These are phyloP conservation scores for Melangyna quadrimaculata DNA, from an alignment of 2,888 invertebrate species.

Conservation along the genomic window DNA sequence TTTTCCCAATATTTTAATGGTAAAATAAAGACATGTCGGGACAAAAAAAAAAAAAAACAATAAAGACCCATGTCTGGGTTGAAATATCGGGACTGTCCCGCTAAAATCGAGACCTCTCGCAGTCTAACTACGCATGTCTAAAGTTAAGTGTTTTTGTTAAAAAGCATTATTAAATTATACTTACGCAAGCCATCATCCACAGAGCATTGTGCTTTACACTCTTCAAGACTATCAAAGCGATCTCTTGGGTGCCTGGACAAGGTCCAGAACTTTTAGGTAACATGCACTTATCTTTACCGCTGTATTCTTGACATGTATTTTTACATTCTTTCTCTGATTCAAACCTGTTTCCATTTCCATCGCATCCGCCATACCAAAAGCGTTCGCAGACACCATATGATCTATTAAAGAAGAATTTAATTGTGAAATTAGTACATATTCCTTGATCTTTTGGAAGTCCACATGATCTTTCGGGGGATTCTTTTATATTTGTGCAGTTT, in stretches of 20 bases:
- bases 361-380: conserved; percentile 97
- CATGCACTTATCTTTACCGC: conserved; percentile 86
- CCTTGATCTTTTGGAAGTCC: conserved; percentile 88
- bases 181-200: conserved; percentile 85
- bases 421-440: conserved; percentile 89
- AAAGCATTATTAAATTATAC: conserved; percentile 58
- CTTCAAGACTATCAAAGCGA: conserved; percentile 89
- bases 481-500: conserved; percentile 89
- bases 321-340: conserved; percentile 91
- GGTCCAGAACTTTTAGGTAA: conserved; percentile 91
- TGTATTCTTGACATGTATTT: conserved; percentile 89
- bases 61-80: too few species aligned
- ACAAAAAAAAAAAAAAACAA: too few species aligned
- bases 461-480: conserved; percentile 88
- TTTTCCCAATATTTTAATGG: too few species aligned
- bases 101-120: too few species aligned
- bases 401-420: conserved; percentile 93
- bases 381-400: conserved; percentile 94
- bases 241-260: conserved; percentile 90
- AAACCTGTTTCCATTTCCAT: conserved; percentile 94
- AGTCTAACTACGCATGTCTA: too few species aligned
- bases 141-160: too few species aligned
- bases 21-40: too few species aligned
- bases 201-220: conserved; percentile 89
- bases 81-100: too few species aligned